Evolutionary conservation across 2,113 vertebrate species (phyloP), one percentile per base, ranked within the genome.

Genomic region (Cepphus grylle): DNA sequence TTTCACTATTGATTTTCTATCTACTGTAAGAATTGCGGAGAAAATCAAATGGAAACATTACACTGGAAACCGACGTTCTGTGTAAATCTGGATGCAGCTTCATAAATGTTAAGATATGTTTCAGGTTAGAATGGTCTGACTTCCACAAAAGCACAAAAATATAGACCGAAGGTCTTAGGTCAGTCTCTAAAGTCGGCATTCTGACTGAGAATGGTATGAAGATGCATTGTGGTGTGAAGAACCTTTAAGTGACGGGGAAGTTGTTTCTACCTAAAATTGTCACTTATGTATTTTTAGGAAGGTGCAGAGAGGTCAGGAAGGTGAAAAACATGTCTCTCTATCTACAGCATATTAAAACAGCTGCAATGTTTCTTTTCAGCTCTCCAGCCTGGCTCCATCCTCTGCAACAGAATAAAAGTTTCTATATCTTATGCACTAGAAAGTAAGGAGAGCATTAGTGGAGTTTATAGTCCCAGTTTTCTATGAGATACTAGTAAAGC

Each of bases 211-310:
- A 67, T 40, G 19, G 2, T 91, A 58, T 87, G 47, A 85, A 87
- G 56, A 61, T 67, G 21, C 34, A 80, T 40, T 88, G 40, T 81
- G 25, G 69, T 58, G 20, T 63, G 52, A 78, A 26, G 61, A 43
- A 87, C 52, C 65, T 86, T 74, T 96, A 87, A 95, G 77, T 50
- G 86, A 71, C 0, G 4, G 70, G 81, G 86, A 89, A 93, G 84
- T 59, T 89, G 19, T 78, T 92, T 88, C 94, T 78, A 42, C 47
- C 42, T 67, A 88, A 91, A 96, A 94, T 58, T 94, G 63, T 69
- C 62, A 42, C 76, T 88, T 81, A 42, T 0, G 0, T 92, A 91
- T 95, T 93, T 94, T 95, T 92, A 80, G 66, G 61, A 81, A 76
- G 29, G n/a, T 76, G 58, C 9, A 85, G 27, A 93, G 52, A 95